These are phyloP conservation scores for Fopius arisanus DNA, from an alignment of 1,140 invertebrate species.

Conservation along the genomic window DNA sequence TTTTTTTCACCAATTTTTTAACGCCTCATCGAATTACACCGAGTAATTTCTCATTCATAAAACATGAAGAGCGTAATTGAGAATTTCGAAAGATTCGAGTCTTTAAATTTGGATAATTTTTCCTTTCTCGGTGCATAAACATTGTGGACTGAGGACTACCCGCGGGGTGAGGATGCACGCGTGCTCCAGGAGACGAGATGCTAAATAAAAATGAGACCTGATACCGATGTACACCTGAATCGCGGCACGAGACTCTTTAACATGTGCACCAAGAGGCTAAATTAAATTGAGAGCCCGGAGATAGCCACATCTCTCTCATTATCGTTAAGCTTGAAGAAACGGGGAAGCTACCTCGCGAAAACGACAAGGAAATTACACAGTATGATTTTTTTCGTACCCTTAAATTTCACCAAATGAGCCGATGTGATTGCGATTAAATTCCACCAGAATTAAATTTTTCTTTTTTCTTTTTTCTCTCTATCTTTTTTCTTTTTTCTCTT, in stretches of 20 bases:
- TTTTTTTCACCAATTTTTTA: too few relatives aligned
- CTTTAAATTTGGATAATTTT: conserved; percentile 13
- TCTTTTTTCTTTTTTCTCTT: too few relatives aligned
- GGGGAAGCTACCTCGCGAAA: not conserved
- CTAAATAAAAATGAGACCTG: not conserved
- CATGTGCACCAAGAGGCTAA: too few relatives aligned
- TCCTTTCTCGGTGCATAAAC: conserved; percentile 18
- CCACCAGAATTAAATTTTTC: not conserved
- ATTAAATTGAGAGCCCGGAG: not conserved
- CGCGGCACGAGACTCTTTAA: not conserved
- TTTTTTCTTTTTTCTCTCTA: too few relatives aligned
- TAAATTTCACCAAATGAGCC: not conserved
- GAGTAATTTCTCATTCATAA: too few relatives aligned
- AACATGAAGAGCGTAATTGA: too few relatives aligned
- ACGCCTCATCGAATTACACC: too few relatives aligned
- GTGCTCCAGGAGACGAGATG: not conserved
- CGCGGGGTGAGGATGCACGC: not conserved
- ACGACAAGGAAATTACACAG: conserved; percentile 16
- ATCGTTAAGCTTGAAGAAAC: conserved; percentile 21
- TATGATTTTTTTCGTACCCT: not conserved
- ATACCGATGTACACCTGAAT: too few relatives aligned
- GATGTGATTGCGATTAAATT: not conserved
- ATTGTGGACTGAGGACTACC: not conserved
- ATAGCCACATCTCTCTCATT: not conserved
- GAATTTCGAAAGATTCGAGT: not conserved